Base-by-base conservation (phyloP, 2,888 invertebrate species). In the Diaphora mendica region DNA sequence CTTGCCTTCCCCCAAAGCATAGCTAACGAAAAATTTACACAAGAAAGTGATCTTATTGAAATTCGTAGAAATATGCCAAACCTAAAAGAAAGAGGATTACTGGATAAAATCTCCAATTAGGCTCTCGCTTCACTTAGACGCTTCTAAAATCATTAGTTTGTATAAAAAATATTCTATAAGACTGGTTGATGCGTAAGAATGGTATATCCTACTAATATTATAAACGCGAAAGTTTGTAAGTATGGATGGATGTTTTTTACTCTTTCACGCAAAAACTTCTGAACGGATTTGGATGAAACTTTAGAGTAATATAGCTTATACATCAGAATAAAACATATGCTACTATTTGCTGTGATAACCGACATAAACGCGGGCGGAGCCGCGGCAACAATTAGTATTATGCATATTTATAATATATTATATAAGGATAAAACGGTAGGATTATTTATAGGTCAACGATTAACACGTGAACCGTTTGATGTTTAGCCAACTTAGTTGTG, bases 31-130 rank as follows among this genome's bases (percentile, higher is more conserved):
- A 59, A 15, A 8, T 30, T 15, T 62, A 17, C 17, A 17, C 30
- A 26, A 62, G 62, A 62, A 17, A 62, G 5, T 30, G 30, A 17
- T 62, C 30, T 30, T 62, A 62, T 30, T 62, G 7, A 30, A 62
- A 62, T 30, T 30, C 30, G 62, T 62, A 17, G 30, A 30, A 62
- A 62, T 62, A 62, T 30, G 62, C 30, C 62, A 30, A 79, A 82
- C 26, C 30, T 26, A 26, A 5, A 30, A 2, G 26, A 30, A 62
- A 62, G 62, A 62, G 30, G 62, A 62, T 62, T 62, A 62, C 26
- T 8, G 30, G 17, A 62, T 17, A 62, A 62, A 26, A 62, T 59
- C 26, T 62, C 62, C 26, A 62, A 62, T 30, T 30, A 62, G 8
- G 62, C 30, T 26, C 15, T 26, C 26, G 5, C 26, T 59, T 59